These are phyloP conservation scores for Melikaiella ostensackeni DNA, from an alignment of 2,888 invertebrate genomes.

Conservation along the genomic window DNA sequence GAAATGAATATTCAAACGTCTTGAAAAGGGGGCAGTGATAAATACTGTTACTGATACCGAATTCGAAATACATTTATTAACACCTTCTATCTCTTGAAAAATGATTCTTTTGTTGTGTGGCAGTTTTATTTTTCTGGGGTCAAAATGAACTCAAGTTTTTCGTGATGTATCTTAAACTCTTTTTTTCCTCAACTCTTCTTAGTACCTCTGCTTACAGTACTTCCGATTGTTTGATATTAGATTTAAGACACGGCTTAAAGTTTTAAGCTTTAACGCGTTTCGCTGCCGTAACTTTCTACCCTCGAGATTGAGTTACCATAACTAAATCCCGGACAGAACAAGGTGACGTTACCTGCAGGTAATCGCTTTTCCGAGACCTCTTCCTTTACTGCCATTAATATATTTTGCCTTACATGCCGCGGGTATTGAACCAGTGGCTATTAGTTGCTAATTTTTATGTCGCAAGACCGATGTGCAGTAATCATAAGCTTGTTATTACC, in stretches of 20 bases:
- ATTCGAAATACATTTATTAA: background rate
- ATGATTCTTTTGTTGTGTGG: background rate
- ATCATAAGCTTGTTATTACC: slow-evolving; percentile 50
- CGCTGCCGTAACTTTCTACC: slow-evolving; percentile 37
- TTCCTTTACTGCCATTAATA: slow-evolving; percentile 53
- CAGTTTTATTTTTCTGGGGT: background rate
- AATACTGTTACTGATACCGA: background rate
- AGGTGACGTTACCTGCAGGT: slow-evolving; percentile 51
- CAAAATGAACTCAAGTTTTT: background rate
- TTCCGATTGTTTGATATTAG: slow-evolving; percentile 39
- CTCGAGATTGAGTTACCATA: slow-evolving; percentile 37
- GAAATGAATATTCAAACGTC: slow-evolving; percentile 8
- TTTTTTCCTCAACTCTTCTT: background rate
- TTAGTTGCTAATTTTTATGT: slow-evolving; percentile 51
- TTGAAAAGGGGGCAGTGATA: background rate
- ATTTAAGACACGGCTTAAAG: slow-evolving; percentile 34
- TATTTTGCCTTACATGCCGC: slow-evolving; percentile 52
- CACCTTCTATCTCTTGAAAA: background rate
- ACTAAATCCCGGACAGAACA: slow-evolving; percentile 44
- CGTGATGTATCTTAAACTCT: background rate
- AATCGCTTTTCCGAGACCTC: slow-evolving; percentile 52
- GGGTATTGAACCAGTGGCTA: slow-evolving; percentile 44
- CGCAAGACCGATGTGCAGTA: slow-evolving; percentile 51
- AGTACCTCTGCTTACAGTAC: background rate
- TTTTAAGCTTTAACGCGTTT: slow-evolving; percentile 38